Evolutionary conservation across 2,113 vertebrate genomes (phyloP), one percentile per base, ranked within the genome.

Genomic region (Nanorana parkeri): DNA sequence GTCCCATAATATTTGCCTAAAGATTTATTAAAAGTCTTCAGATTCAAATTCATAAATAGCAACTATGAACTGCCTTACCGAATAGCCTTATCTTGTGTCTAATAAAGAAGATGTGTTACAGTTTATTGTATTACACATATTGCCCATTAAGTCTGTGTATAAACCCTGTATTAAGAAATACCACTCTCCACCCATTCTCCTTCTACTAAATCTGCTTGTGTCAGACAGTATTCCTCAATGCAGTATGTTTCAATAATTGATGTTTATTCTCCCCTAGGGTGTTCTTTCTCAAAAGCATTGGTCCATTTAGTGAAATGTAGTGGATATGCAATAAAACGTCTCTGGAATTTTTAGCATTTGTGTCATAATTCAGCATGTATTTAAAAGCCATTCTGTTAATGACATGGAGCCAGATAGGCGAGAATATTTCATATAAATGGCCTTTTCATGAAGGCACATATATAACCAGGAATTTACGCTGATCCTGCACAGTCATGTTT

Each of bases 241-340:
- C 52, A 75, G 58, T 74, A 47, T 68, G 29, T 47, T 83, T 67
- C 72, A 75, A 76, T 83, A 83, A 83, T 68, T 76, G 64, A 83
- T 83, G 80, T 68, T 83, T 83, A 69, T 83, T 83, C 64, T 68
- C 29, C 72, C 80, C 80, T 68, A 28, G 72, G 80, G 71, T 76
- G 75, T 83, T 83, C 71, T 36, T 54, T 76, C 71, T 75, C 63
- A 83, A 83, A 83, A 58, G 80, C 72, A 76, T 56, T 28, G 76
- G 21, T 23, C 71, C 80, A 83, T 83, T 83, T 83, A 83, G 80
- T 26, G 76, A 68, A 83, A 76, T 54, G 52, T 83, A 83, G n/a
- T 83, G 80, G 72, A 83, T 83, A 76, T 83, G 71, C 80, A 83
- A 83, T 83, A 83, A 83, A 83, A 83, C 13, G 71, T 76, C 72